These are phyloP conservation scores for Acromyrmex echinatior DNA, from an alignment of 1,140 invertebrate species.

Conservation along the genomic window DNA sequence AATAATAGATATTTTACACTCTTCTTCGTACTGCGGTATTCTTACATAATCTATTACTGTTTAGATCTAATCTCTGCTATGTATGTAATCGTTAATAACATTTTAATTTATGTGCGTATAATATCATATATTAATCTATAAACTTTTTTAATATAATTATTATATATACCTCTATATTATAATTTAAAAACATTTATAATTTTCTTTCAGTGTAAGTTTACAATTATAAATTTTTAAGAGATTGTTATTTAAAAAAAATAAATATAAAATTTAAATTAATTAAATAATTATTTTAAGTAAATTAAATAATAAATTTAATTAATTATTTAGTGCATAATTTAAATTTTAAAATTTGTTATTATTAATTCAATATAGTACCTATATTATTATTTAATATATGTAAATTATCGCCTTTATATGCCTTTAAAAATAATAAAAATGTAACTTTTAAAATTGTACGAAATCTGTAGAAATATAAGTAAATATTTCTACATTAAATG, in stretches of 20 bases:
- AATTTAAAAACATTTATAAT: not conserved
- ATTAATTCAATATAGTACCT: not conserved
- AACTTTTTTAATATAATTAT: not conserved
- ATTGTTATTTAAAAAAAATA: not conserved
- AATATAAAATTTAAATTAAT: not conserved
- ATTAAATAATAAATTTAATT: not conserved
- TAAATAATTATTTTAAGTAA: not conserved
- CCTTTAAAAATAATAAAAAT: not conserved
- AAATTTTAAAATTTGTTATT: conserved; percentile 5
- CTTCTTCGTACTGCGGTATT: not conserved
- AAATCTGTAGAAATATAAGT: not conserved
- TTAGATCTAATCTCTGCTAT: not conserved
- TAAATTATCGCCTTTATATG: not conserved
- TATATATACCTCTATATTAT: not conserved
- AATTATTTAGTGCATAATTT: not conserved
- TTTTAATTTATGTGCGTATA: not conserved
- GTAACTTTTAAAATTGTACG: not conserved
- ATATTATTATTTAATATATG: not conserved
- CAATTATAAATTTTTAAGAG: not conserved
- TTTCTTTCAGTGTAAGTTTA: not conserved
- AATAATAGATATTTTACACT: not conserved
- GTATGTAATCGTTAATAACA: not conserved
- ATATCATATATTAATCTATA: not conserved
- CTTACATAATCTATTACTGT: not conserved
- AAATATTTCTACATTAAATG: not conserved